A percentile compares a stretch with the other conserved stretches of the same genome.
These are phyloP conservation scores for Bombus superbus DNA, from an alignment of 1,140 invertebrate species.

Conservation along the genomic window DNA sequence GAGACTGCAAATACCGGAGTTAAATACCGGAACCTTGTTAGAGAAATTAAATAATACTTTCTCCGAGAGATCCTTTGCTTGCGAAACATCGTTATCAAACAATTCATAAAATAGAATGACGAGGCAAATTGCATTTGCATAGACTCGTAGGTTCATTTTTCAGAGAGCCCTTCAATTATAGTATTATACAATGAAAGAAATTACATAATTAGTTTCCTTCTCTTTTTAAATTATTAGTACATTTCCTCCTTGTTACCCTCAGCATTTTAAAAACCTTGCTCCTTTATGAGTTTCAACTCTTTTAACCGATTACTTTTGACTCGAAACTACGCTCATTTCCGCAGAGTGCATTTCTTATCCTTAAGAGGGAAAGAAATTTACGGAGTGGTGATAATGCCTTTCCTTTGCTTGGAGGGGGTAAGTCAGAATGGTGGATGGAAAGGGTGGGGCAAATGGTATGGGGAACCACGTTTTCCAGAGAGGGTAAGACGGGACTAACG, in stretches of 20 bases:
- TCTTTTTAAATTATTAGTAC: neutral
- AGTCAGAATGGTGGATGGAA: conserved; percentile 66
- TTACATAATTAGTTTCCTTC: neutral
- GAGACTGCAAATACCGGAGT: neutral
- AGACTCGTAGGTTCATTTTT: neutral
- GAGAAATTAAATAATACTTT: neutral
- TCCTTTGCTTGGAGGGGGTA: conserved; percentile 62
- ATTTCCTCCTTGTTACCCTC: neutral
- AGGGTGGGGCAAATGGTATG: conserved; percentile 67
- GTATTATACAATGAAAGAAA: neutral
- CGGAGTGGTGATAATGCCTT: conserved; percentile 52
- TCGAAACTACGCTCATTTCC: too few relatives aligned
- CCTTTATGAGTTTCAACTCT: neutral
- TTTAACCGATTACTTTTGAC: neutral
- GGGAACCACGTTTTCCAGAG: conserved; percentile 67
- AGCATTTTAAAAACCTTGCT: neutral
- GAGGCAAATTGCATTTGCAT: neutral
- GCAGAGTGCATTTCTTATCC: conserved; percentile 30
- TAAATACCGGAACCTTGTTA: neutral
- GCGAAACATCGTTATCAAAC: neutral
- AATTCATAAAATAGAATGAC: neutral
- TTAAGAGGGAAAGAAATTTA: conserved; percentile 62
- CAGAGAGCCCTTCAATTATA: neutral
- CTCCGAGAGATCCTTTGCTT: too few relatives aligned
- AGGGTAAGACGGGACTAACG: conserved; percentile 73